phyloP scores from a whole-genome alignment of 2,797 vertebrate genomes.

The Siniperca scherzeri region DNA sequence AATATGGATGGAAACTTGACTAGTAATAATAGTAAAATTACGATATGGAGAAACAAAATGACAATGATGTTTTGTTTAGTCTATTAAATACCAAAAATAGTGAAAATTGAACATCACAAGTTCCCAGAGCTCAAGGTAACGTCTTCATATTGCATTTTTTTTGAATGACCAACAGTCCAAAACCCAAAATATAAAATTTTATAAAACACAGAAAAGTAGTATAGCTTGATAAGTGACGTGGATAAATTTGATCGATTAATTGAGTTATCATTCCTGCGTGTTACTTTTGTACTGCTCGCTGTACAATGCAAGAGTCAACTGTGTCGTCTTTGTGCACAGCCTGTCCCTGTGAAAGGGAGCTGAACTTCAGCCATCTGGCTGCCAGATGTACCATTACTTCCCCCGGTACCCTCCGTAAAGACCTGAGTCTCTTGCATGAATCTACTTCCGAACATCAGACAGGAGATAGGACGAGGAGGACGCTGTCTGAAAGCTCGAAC shows the following conservation, averaged over 20 bases:
- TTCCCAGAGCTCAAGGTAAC: neutral
- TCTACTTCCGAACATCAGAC: slow-evolving; percentile 58
- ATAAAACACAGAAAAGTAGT: neutral
- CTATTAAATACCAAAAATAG: neutral
- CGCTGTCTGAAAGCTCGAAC: slow-evolving; percentile 23
- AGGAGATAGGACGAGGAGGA: slow-evolving; percentile 54
- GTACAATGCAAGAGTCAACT: slow-evolving; percentile 47
- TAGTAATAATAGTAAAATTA: no score
- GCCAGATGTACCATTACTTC: slow-evolving; percentile 81
- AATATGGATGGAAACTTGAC: neutral
- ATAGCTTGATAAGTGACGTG: neutral
- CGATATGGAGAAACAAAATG: neutral
- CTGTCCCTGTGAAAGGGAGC: slow-evolving; percentile 65
- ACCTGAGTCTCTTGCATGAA: slow-evolving; percentile 57
- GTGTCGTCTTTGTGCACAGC: slow-evolving; percentile 60
- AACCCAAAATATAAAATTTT: neutral
- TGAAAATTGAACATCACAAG: neutral
- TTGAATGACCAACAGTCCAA: neutral
- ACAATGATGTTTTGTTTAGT: neutral
- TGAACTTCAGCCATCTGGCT: slow-evolving; percentile 79
- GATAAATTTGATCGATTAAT: neutral
- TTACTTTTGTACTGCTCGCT: neutral
- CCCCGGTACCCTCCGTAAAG: slow-evolving; percentile 59
- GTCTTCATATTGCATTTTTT: neutral
- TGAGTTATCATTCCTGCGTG: slow-evolving; percentile 6